Evolutionary conservation across 2,113 vertebrate genomes (phyloP).

Genomic region (Odontesthes bonariensis): DNA sequence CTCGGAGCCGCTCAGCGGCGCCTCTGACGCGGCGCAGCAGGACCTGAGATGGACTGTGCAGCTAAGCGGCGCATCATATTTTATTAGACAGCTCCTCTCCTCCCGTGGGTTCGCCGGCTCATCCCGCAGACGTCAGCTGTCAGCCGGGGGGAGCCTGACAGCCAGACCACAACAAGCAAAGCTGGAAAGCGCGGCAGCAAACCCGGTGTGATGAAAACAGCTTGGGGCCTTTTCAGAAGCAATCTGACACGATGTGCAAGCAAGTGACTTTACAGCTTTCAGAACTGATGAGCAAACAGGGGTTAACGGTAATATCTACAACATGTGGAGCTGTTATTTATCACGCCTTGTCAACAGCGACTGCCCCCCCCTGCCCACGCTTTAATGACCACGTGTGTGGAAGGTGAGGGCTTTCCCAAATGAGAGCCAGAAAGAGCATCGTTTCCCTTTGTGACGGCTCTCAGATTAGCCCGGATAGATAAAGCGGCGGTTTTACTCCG

Average conservation of each 20-base stretch:
- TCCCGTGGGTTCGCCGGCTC: slow-evolving; percentile 48
- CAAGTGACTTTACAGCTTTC: slow-evolving; percentile 56
- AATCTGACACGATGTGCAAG: slow-evolving; percentile 52
- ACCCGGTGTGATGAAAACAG: slow-evolving; percentile 26
- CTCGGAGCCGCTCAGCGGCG: slow-evolving; percentile 36
- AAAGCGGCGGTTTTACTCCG: slow-evolving; percentile 58
- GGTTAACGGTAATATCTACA: slow-evolving; percentile 63
- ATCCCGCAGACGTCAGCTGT: slow-evolving; percentile 51
- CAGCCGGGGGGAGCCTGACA: slow-evolving; percentile 40
- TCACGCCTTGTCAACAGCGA: slow-evolving; percentile 72
- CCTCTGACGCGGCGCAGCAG: slow-evolving; percentile 38
- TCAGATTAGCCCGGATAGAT: slow-evolving; percentile 66
- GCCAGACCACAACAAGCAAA: slow-evolving; percentile 39
- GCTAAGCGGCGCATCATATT: slow-evolving; percentile 54
- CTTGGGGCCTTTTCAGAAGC: slow-evolving; percentile 27
- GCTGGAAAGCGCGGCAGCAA: slow-evolving; percentile 27
- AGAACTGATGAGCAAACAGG: slow-evolving; percentile 59
- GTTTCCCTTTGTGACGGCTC: slow-evolving; percentile 55
- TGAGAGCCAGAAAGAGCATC: slow-evolving; percentile 66
- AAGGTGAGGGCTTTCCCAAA: slow-evolving; percentile 80
- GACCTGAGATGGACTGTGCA: slow-evolving; percentile 21
- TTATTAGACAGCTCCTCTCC: slow-evolving; percentile 44
- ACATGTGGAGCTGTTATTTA: slow-evolving; percentile 70
- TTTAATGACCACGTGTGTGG: slow-evolving; percentile 38
- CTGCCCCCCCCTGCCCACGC: slow-evolving; percentile 54